Percentiles rank a stretch among this genome's conserved stretches.
Conservation (phyloP, 35 echinoderm and acorn worm species). For the Patiria miniata region DNA sequence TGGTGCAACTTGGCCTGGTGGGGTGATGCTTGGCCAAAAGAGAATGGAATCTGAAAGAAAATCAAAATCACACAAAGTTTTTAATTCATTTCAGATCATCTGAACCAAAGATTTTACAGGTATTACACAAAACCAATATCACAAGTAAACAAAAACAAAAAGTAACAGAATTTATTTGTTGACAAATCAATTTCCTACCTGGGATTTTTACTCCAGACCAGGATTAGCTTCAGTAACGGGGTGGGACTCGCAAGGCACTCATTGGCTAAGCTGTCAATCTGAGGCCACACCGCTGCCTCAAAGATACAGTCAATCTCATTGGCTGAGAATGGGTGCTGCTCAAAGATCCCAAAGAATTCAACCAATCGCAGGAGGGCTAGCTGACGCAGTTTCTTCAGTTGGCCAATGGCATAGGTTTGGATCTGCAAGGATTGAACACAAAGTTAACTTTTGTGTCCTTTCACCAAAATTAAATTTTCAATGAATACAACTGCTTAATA, state of each 20-base stretch:
- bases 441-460: neutral
- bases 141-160: too few relatives aligned
- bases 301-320: conserved; percentile 86
- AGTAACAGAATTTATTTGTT: too few relatives aligned
- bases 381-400: conserved; percentile 87
- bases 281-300: conserved; percentile 76
- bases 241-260: conserved; percentile 80
- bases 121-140: too few relatives aligned
- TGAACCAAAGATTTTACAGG: too few relatives aligned
- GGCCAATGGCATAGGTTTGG: conserved; percentile 59
- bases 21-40: conserved; percentile 83
- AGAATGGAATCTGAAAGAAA: conserved; percentile 46
- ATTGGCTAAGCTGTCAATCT: conserved; percentile 61
- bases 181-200: conserved; percentile 39
- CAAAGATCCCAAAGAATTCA: conserved; percentile 82
- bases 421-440: conserved; percentile 56
- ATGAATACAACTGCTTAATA: too few relatives aligned
- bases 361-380: conserved; percentile 54
- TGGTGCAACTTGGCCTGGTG: conserved; percentile 34
- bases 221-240: conserved; percentile 67
- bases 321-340: conserved; percentile 70
- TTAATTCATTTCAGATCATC: too few relatives aligned
- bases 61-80: neutral
- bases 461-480: too few relatives aligned
- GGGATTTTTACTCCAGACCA: conserved; percentile 67